Percentiles rank a stretch among this genome's conserved stretches.
These are phyloP conservation scores for Psylliodes chrysocephalus DNA, from an alignment of 2,888 invertebrate genomes.

Conservation along the genomic window DNA sequence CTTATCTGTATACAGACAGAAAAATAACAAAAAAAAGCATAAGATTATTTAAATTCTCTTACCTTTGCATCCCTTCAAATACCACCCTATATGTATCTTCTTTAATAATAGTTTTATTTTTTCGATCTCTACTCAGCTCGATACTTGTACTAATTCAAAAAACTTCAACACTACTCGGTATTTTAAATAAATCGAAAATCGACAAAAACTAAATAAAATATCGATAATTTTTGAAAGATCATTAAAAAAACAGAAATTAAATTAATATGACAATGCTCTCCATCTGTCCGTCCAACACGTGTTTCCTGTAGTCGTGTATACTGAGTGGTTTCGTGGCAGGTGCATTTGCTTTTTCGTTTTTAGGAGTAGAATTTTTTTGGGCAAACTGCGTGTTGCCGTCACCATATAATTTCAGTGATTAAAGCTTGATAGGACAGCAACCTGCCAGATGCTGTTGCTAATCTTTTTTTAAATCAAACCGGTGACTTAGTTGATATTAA, in stretches of 20 bases:
- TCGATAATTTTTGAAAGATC: too few species aligned
- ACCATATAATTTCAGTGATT: conserved; percentile 54
- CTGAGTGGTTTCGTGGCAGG: conserved; percentile 48
- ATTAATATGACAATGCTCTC: conserved; percentile 37
- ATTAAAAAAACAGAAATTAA: conserved; percentile 36
- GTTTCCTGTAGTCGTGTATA: conserved; percentile 48
- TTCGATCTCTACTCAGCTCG: too few species aligned
- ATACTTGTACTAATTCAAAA: too few species aligned
- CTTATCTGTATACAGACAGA: too few species aligned
- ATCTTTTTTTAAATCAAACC: background rate
- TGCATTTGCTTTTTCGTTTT: conserved; percentile 48
- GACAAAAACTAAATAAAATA: conserved; percentile 31
- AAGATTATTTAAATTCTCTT: too few species aligned
- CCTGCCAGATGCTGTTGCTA: conserved; percentile 47
- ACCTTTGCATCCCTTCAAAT: too few species aligned
- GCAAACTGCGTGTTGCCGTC: conserved; percentile 53
- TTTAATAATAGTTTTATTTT: too few species aligned
- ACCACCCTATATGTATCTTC: too few species aligned
- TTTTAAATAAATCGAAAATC: too few species aligned
- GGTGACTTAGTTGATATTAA: background rate
- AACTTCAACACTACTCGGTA: too few species aligned
- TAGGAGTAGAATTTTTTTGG: conserved; percentile 46
- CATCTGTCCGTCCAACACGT: conserved; percentile 48
- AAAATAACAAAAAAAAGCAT: too few species aligned
- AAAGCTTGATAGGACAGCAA: conserved; percentile 50